These are phyloP conservation scores for Carollia perspicillata DNA, from an alignment of 2,113 vertebrate species.

Conservation along the genomic window DNA sequence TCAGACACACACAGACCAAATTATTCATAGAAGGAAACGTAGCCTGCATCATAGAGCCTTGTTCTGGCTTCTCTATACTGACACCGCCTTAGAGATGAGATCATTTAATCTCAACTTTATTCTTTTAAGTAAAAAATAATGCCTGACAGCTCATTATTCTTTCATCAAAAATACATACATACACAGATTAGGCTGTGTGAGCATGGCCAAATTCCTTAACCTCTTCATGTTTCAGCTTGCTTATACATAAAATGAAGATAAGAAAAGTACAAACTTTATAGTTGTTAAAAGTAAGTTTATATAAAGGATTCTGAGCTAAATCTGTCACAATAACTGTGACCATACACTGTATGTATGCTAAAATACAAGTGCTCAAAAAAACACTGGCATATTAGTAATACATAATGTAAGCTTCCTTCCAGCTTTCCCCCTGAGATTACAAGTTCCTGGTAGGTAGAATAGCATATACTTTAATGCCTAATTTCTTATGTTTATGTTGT, in stretches of 20 bases:
- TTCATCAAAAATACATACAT: conserved; percentile 18
- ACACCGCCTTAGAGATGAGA: neutral
- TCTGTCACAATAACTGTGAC: neutral
- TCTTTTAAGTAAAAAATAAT: conserved; percentile 27
- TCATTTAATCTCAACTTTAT: conserved; percentile 12
- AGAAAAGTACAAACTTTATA: neutral
- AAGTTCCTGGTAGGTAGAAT: neutral
- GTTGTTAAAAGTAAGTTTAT: neutral
- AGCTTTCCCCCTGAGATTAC: neutral
- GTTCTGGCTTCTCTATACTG: neutral
- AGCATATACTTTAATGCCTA: neutral
- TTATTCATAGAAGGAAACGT: neutral
- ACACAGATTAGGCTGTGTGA: neutral
- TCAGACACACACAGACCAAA: neutral
- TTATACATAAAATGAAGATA: neutral
- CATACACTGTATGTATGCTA: neutral
- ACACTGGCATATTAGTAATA: neutral
- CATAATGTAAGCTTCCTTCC: neutral
- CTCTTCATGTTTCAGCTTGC: neutral
- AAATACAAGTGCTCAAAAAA: neutral
- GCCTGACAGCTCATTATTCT: neutral
- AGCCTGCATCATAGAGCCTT: neutral
- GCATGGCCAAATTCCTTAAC: neutral
- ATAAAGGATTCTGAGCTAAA: conserved; percentile 12
- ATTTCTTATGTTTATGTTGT: neutral